Evolutionary conservation across 2,113 vertebrate species (phyloP).

Genomic region (Naja naja): DNA sequence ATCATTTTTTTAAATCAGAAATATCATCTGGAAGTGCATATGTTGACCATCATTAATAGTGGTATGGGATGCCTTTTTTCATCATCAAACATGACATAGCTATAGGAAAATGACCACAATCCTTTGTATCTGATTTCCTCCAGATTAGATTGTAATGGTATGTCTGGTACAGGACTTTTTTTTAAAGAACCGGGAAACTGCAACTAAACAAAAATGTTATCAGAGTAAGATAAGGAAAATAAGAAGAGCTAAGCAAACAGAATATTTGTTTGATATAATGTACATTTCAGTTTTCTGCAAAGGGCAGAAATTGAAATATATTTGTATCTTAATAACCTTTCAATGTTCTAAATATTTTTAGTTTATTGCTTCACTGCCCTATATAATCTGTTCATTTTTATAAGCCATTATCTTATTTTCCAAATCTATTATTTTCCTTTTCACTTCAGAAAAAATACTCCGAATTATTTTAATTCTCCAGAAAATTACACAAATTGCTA

Average conservation of each 20-base stretch:
- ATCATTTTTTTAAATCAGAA: neutral
- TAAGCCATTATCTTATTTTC: neutral
- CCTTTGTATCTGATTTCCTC: neutral
- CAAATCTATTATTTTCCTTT: slow-evolving; percentile 4
- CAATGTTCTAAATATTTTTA: neutral
- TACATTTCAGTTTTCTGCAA: neutral
- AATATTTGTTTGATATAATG: neutral
- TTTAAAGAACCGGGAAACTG: neutral
- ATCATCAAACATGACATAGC: neutral
- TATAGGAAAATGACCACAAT: neutral
- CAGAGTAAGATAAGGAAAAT: neutral
- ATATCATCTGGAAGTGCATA: neutral
- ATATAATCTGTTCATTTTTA: neutral
- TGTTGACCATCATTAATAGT: neutral
- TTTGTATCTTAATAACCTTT: neutral
- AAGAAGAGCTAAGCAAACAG: neutral
- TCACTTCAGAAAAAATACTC: neutral
- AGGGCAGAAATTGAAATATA: neutral
- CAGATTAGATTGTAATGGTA: neutral
- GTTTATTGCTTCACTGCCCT: neutral
- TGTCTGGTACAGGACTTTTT: neutral
- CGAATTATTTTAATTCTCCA: neutral
- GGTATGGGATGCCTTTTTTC: neutral
- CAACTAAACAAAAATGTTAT: neutral
- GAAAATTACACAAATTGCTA: neutral